Evolutionary conservation across 2,113 vertebrate genomes (phyloP), one percentile per base, ranked within the genome.

Genomic region (Abramis brama): DNA sequence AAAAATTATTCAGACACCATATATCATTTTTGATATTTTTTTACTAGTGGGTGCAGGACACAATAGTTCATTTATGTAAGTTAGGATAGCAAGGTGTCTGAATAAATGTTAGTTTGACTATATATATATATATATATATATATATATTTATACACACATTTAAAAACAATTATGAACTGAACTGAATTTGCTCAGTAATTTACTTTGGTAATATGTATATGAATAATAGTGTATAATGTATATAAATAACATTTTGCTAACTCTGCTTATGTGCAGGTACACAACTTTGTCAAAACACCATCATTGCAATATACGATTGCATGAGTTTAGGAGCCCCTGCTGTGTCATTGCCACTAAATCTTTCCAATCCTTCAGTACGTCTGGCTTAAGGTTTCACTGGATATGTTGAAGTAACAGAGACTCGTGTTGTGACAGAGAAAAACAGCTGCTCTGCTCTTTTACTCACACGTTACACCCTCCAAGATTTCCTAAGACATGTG

Each of bases 381-480:
- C 62, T 30, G 76, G 70, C 76, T 77, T 85, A 81, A 43, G 5
- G 71, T 87, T 89, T 85, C 79, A 55, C 10, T 52, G 60, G 50
- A 64, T 43, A 82, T 85, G 70, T 36, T 78, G 64, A 87, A 76
- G 82, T 83, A 82, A 73, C 68, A 33, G 75, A 52, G 25, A 79
- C 77, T 30, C 30, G 7, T 9, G 57, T 59, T 82, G 23, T 87
- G 62, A 84, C 60, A 84, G 85, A 66, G 79, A 6, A 43, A 64
- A 77, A 19, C 83, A 83, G 83, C 82, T 87, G 87, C 25, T 36
- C 25, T 27, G 33, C 33, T 83, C 52, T 78, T 79, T 76, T 36
- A 68, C 82, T 79, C 71, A 73, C 75, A 70, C 73, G 43, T 80
- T 83, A 47, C 70, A 79, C 85, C 85, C 75, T 76, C 57, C 43